Evolutionary conservation across 1,140 invertebrate species (phyloP).

Genomic region (Solenopsis invicta): DNA sequence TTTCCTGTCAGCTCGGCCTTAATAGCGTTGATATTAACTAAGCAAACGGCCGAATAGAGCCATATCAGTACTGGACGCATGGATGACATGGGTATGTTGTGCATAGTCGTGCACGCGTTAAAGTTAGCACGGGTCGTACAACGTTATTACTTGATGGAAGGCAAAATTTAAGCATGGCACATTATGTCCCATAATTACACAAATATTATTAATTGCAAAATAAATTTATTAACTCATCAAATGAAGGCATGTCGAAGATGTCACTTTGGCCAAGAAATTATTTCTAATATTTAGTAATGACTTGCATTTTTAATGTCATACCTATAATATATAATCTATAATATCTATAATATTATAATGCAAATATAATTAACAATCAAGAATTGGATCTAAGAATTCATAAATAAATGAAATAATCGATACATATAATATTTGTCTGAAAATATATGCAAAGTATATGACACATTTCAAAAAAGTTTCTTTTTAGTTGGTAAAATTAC

Average conservation of each 20-base stretch:
- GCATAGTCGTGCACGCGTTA: conserved; percentile 31
- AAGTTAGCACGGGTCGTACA: conserved; percentile 58
- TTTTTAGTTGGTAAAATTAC: conserved; percentile 8
- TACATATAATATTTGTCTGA: neutral
- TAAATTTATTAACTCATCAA: conserved; percentile 10
- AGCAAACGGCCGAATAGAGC: conserved; percentile 76
- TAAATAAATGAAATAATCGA: neutral
- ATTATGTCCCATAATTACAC: conserved; percentile 65
- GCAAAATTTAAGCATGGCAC: conserved; percentile 52
- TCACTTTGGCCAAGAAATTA: neutral
- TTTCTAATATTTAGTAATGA: neutral
- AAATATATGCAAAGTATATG: neutral
- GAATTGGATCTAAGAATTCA: neutral
- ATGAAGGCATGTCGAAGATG: neutral
- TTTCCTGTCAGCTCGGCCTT: conserved; percentile 73
- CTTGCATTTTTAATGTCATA: neutral
- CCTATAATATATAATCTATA: neutral
- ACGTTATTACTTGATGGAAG: conserved; percentile 55
- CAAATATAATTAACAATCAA: neutral
- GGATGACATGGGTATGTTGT: conserved; percentile 31
- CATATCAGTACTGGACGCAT: conserved; percentile 66
- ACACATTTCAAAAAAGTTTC: neutral
- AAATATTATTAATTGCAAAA: conserved; percentile 57
- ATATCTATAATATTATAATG: neutral
- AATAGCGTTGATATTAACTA: conserved; percentile 79